Base-by-base conservation (phyloP, 2,113 vertebrate genomes). In the Oryzias woworae region DNA sequence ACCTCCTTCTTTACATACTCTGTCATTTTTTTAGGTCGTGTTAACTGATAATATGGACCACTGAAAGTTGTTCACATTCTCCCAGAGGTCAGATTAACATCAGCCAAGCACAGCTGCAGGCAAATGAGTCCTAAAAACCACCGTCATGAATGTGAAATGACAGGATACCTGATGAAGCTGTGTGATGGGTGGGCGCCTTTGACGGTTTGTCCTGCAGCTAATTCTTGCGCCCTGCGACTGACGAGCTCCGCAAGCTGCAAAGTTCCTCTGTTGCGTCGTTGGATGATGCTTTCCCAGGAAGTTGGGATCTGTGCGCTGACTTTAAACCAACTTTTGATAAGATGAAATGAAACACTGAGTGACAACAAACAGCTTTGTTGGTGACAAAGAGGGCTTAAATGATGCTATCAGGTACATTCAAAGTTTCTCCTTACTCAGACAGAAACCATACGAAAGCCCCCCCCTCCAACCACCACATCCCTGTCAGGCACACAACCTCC, bases 401-500 rank as follows among this genome's bases (percentile, higher is more conserved):
- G 88, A 89, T 91, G 66, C 50, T 87, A 90, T 90, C 88, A 80
- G 76, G 7, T 0, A 77, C 81, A 85, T 85, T 78, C 71, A 83
- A 76, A 84, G 80, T 80, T 75, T 78, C 77, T 68, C 77, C 49
- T 60, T 28, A 67, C 18, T 57, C 54, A 67, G 36, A 42, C 24
- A 77, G 57, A 83, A 78, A 76, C 66, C 62, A 48, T 56, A 41
- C 42, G 58, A 50, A 28, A 26, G 7, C 45, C 56, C 61, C 48
- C 52, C 28, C 6, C 15, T 15, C 61, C 63, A 61, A 64, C 61
- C 55, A 58, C 31, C 51, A 26, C 51, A 46, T 46, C 66, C 22
- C 65, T 36, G 36, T 36, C 36, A 36, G 36, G 8, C 36, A 36
- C 57, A 50, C 63, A 72, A 60, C 48, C 81, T 82, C 75, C 66